Evolutionary conservation across 2,888 invertebrate genomes (phyloP), one percentile per base, ranked within the genome.

Genomic region (Callinectes sapidus): DNA sequence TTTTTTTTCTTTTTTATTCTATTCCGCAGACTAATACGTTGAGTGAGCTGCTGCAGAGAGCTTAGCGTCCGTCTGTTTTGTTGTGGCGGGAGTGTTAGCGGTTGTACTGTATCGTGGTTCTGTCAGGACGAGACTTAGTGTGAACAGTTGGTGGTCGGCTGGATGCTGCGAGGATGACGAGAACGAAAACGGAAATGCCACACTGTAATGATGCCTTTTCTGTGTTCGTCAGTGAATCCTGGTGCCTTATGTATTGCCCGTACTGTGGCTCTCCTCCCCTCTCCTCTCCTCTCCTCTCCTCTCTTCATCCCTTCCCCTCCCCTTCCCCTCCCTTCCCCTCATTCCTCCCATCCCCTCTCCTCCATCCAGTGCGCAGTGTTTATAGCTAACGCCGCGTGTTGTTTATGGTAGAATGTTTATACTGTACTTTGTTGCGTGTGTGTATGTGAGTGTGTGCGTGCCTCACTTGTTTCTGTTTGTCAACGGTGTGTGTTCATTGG

Each of bases 301-400:
- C n/a, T 39, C 39, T 39, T 39, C 3, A 2, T 8, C 66, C 66
- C 23, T n/a, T n/a, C 66, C 66, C 66, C 71, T n/a, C 71, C 8
- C 71, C 71, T 13, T n/a, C n/a, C n/a, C n/a, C n/a, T n/a, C n/a
- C n/a, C n/a, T n/a, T n/a, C n/a, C n/a, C n/a, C n/a, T n/a, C n/a
- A n/a, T n/a, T n/a, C n/a, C 66, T 8, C 8, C n/a, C n/a, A n/a
- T n/a, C 66, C n/a, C 71, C 28, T 13, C 13, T 28, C 71, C n/a
- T 28, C n/a, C 5, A 28, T 28, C 28, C 71, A 23, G n/a, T 13
- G 48, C 2, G 71, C 71, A 71, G 71, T 71, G 71, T 71, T 71
- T 71, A 71, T 71, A 71, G 71, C n/a, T 10, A 5, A 71, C 71
- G 71, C 71, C n/a, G 71, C 71, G 71, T 71, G 71, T 71, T 71